A percentile compares a stretch with the other conserved stretches of the same genome.
phyloP scores from a whole-genome alignment of 2,113 vertebrate genomes.

The Melospiza melodia region DNA sequence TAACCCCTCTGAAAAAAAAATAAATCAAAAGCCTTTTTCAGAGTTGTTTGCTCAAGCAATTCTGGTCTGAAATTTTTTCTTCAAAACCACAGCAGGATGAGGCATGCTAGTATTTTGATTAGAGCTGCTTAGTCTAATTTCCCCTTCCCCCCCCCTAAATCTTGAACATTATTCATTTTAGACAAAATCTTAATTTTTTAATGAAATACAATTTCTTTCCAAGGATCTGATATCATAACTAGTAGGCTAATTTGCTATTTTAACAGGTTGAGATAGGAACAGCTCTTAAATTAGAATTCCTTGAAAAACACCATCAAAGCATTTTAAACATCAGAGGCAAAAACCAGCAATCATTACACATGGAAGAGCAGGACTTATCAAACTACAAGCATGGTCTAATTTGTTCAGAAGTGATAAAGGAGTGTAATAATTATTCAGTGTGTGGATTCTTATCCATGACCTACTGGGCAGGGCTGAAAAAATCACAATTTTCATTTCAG shows the following conservation, averaged over 20 bases:
- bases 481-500: background rate
- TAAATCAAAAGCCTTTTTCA: background rate
- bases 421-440: background rate
- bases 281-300: background rate
- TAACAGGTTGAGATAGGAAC: background rate
- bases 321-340: background rate
- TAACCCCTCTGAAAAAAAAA: background rate
- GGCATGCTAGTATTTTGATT: background rate
- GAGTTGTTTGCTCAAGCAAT: background rate
- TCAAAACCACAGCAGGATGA: background rate
- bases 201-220: background rate
- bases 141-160: fast-evolving
- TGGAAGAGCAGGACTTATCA: background rate
- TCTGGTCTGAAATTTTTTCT: background rate
- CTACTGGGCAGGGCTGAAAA: background rate
- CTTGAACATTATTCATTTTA: background rate
- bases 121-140: background rate
- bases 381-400: background rate
- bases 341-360: background rate
- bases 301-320: background rate
- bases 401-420: background rate
- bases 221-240: background rate
- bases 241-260: background rate
- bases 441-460: background rate
- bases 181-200: background rate